Evolutionary conservation across 2,113 vertebrate species (phyloP).

Genomic region (Platysternon megacephalum): DNA sequence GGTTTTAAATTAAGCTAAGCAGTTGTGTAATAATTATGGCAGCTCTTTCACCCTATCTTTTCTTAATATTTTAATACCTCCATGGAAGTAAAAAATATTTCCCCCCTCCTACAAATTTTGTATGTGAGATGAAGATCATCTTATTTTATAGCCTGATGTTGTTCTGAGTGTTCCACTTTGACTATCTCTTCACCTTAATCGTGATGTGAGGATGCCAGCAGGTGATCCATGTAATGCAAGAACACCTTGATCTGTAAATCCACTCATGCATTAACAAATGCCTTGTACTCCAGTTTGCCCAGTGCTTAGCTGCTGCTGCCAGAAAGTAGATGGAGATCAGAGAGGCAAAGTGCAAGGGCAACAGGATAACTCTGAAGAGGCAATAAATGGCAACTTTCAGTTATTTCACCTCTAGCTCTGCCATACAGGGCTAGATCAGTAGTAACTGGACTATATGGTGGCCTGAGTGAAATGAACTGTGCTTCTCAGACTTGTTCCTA

Average conservation of each 20-base stretch:
- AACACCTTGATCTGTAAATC: neutral
- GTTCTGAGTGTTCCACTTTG: neutral
- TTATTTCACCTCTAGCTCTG: neutral
- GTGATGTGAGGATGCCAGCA: slow-evolving; percentile 18
- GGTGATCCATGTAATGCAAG: neutral
- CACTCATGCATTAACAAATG: neutral
- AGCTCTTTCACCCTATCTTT: slow-evolving; percentile 50
- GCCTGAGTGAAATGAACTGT: neutral
- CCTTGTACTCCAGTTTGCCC: neutral
- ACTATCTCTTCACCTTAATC: neutral
- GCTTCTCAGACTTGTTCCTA: neutral
- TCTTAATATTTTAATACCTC: slow-evolving; percentile 58
- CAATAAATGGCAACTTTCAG: neutral
- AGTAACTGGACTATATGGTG: neutral
- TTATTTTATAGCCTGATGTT: slow-evolving; percentile 41
- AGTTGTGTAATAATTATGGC: slow-evolving; percentile 60
- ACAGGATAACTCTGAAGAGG: neutral
- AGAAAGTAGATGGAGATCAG: neutral
- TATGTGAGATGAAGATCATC: slow-evolving; percentile 48
- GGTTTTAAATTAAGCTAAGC: slow-evolving; percentile 41
- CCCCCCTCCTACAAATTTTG: slow-evolving; percentile 32
- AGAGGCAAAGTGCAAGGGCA: no score
- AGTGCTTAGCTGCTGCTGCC: neutral
- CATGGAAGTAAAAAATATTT: slow-evolving; percentile 64
- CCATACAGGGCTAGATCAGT: neutral